Evolutionary conservation across 2,888 invertebrate species (phyloP), one percentile per base, ranked within the genome.

Genomic region (Ecliptopera silaceata): DNA sequence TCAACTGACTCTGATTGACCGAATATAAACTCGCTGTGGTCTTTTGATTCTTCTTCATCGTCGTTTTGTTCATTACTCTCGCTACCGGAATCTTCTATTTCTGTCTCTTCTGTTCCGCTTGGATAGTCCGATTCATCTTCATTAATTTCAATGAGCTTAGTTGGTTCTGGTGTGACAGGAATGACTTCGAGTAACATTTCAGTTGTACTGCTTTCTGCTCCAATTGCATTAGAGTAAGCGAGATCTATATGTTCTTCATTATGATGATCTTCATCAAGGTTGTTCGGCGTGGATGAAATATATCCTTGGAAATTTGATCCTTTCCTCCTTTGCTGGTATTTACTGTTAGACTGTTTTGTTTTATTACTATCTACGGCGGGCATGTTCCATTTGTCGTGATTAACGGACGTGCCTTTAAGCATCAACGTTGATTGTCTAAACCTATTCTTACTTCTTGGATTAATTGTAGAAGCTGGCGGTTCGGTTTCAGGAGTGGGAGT

Each of bases 251-350:
- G 76, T 34, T 77, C 72, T 58, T 80, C 71, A 52, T 66, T 75
- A 36, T 77, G 71, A 42, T 63, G 69, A 50, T 73, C 70, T 34
- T 70, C 65, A 43, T 79, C 79, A 31, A 69, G 61, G 42, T 57
- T 67, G 60, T 68, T 75, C 3, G 77, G 75, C n/a, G 81, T 79
- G 0, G 83, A 69, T 6, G 84, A 72, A 41, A 76, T 57, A 60
- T 91, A 86, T 17, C 88, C 87, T 58, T 85, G 84, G 66, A 89
- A 89, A 66, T 91, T 90, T 1, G 90, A 89, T 11, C 84, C 86
- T 72, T 86, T 88, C 68, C 90, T 79, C 65, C 89, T 77, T 31
- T 77, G 62, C 29, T 72, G 66, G 46, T 64, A 68, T 64, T 72
- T 75, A 2, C 68, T 67, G 31, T 4, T 17, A 20, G 44, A 44